These are phyloP conservation scores for Prorops nasuta DNA, from an alignment of 1,140 invertebrate genomes.

Conservation along the genomic window DNA sequence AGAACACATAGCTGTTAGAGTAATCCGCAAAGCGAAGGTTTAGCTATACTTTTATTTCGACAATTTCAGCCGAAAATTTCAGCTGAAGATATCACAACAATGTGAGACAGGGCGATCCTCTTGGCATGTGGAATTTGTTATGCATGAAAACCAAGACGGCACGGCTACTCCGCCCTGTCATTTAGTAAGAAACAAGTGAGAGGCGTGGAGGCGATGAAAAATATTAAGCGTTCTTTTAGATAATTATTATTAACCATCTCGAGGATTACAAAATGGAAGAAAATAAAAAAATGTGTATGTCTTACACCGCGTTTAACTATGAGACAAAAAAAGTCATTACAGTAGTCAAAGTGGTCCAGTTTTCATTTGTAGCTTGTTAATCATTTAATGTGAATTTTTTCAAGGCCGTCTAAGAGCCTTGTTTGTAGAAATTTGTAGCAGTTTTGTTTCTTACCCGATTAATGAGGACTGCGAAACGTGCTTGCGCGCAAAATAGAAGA, in stretches of 20 bases:
- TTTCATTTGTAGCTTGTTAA: constrained; percentile 33
- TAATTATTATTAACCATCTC: constrained; percentile 42
- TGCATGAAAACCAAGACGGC: constrained; percentile 57
- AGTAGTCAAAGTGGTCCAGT: constrained; percentile 4
- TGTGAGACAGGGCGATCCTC: constrained; percentile 43
- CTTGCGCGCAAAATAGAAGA: constrained; percentile 8
- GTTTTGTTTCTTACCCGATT: constrained; percentile 23
- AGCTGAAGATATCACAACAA: constrained; percentile 21
- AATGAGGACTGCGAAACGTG: background rate
- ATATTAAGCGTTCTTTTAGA: constrained; percentile 48
- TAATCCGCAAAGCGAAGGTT: constrained; percentile 36
- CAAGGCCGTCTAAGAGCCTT: constrained; percentile 9
- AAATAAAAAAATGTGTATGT: constrained; percentile 29
- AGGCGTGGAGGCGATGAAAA: constrained; percentile 29
- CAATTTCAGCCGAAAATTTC: too few relatives aligned
- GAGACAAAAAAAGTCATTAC: constrained; percentile 2
- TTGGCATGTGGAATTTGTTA: constrained; percentile 60
- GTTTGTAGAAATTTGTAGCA: constrained; percentile 29
- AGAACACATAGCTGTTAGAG: constrained; percentile 21
- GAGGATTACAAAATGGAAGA: constrained; percentile 27
- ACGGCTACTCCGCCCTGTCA: constrained; percentile 46
- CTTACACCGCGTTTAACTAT: constrained; percentile 21
- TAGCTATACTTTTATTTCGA: constrained; percentile 40
- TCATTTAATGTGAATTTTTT: constrained; percentile 27
- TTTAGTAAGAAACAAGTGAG: constrained; percentile 22